Evolutionary conservation across 2,797 vertebrate species (phyloP), one percentile per base, ranked within the genome.

Genomic region (Arrhamphus sclerolepis): DNA sequence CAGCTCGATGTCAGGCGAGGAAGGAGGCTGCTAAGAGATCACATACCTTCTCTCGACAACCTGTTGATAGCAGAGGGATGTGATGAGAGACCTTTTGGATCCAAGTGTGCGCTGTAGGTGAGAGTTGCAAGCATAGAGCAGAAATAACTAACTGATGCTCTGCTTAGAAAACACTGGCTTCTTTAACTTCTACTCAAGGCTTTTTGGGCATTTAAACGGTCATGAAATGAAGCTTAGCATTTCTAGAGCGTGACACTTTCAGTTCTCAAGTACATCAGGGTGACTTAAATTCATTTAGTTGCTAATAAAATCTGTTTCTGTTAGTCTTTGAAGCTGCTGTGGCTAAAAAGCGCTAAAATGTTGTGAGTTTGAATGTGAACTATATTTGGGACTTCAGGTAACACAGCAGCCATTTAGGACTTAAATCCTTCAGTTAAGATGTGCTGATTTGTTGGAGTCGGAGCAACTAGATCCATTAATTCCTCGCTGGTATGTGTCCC

Each of bases 1-100:
- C 8, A 34, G 43, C 70, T 47, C 5, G 21, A 22, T 61, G 41
- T 61, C 38, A 38, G 65, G 64, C 11, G 59, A 67, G 55, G 61
- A 75, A 20, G 74, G 87, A 82, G 34, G 71, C 59, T 51, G 75
- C 67, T 66, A 82, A 84, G 72, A 82, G 83, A 83, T 85, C 65
- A 60, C 82, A 74, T 83, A 66, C 69, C 78, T 79, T 62, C 57
- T 70, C 19, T 71, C n/a, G 85, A 78, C 75, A 82, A 53, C 46
- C 34, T 51, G 76, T 50, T 75, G 76, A 90, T 43, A 21, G 56
- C 50, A 46, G 48, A 56, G 64, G 60, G 66, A 53, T 21, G 34
- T 57, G 63, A 22, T 38, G 22, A 48, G 24, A 40, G 9, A 7
- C 0, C 50, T 54, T 49, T 14, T 31, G 70, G 42, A 52, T 66